Evolutionary conservation across 1,140 invertebrate genomes (phyloP), one percentile per base, ranked within the genome.

Genomic region (Ditylenchus dipsaci): DNA sequence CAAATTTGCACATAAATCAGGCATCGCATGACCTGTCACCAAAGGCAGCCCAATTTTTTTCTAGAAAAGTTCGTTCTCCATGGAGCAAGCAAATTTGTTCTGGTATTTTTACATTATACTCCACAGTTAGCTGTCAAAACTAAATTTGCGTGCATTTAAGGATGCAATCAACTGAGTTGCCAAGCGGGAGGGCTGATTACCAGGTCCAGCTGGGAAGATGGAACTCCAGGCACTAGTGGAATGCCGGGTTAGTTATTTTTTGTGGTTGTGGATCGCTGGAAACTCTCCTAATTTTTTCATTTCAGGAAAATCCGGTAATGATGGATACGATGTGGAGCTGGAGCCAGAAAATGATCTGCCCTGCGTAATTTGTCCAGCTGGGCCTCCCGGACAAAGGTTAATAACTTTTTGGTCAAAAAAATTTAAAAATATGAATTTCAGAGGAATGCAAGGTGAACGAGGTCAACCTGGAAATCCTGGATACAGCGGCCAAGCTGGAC

Each of bases 281-380:
- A n/a, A n/a, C n/a, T n/a, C n/a, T 38, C 11, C 3, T 38, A 38
- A 38, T 38, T 3, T 3, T 38, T 11, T 38, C 33, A 3, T 38
- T 38, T 38, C 33, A 38, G 72, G 73, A 0, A 17, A 27, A 27
- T 30, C 76, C 7, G 76, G 76, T 0, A 74, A 79, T 19, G 76
- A 78, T 27, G 76, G 76, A 1, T 70, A 69, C 17, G 76, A 78
- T 47, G 75, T 78, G 27, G 53, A 79, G 64, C 30, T 78, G 8
- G 75, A 77, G 49, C 67, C 77, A 11, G 63, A 77, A 23, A 63
- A 62, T 33, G 76, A 78, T 49, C n/a, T 78, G n/a, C 77, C 76
- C n/a, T 78, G 76, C 33, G 72, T 79, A 0, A 79, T 78, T 30
- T 78, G 76, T 27, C 77, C 77, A 17, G 75, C 67, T 21, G 76